Base-by-base conservation (phyloP, 2,113 vertebrate genomes). In the Actinemys pallida region DNA sequence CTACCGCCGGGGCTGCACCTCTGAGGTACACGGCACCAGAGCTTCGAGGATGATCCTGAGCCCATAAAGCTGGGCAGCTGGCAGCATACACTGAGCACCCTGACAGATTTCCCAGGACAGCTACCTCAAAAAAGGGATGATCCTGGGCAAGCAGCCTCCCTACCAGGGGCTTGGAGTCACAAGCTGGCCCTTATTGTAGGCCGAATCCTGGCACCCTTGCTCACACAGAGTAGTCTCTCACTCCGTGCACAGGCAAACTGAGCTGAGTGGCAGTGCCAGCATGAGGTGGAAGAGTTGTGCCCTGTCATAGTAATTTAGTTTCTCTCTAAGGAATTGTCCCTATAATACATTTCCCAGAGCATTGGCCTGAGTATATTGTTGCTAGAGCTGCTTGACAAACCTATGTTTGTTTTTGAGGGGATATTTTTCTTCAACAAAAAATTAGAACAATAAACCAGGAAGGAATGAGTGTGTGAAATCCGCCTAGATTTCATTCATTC, bases 341-440 rank as follows among this genome's bases (percentile, higher is more conserved):
- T 72, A 16, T 17, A 72, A 22, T 19, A 76, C 84, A 1, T 4
- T 47, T 0, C 35, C 35, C 47, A 31, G 85, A 1, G 0, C 1
- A 35, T 17, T 79, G 89, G 35, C 2, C 29, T 1, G 8, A 6
- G 5, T 3, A 1, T 1, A n/a, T 25, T 13, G 42, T 39, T 56
- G 17, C 22, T 35, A 81, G 27, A 56, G 19, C 5, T 47, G 17
- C 2, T 29, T 19, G 69, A 47, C 14, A 52, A 69, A 0, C 2
- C 2, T 65, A 4, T 50, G 1, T 5, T 81, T 39, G 3, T 31
- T 0, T 19, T 20, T 25, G 2, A 29, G 8, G 16, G 19, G 53
- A 20, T n/a, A 22, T 72, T 39, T 69, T 16, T 22, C 16, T n/a
- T 22, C n/a, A 72, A 10, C 12, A 12, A 62, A 62, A 31, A 31